Evolutionary conservation across 2,888 invertebrate species (phyloP), one percentile per base, ranked within the genome.

Genomic region (Dascillus cervinus): DNA sequence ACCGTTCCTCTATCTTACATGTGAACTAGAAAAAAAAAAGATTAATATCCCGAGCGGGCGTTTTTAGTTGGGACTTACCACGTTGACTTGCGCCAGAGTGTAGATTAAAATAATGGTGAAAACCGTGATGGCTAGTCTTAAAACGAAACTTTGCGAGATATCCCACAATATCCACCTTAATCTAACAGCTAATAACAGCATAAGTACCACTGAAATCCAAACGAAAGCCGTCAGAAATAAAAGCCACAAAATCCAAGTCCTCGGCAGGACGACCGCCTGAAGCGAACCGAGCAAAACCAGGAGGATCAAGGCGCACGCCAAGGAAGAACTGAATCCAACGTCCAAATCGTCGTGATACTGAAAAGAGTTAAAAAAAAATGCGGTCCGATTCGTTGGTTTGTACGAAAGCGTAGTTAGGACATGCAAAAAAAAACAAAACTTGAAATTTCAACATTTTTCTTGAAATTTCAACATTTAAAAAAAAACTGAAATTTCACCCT

Each of bases 51-150:
- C n/a, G n/a, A n/a, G n/a, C n/a, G n/a, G n/a, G n/a, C n/a, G n/a
- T n/a, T n/a, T n/a, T n/a, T 3, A 19, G 25, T 34, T 17, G 3
- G 8, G 43, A 77, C 87, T 77, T 70, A 91, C 90, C 71, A 90
- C 87, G 72, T 92, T 92, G 39, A 90, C 87, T 70, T 91, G 90
- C 27, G 88, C 87, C 41, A 90, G 87, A 26, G 88, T 82, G 61
- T 90, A 90, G 17, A 90, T 79, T 34, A 91, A 70, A 5, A 90
- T 77, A 37, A 90, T 82, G 2, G 90, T 89, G 50, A 90, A 87
- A 10, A 88, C 81, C 3, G 89, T 88, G 13, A 91, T 84, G 29
- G 88, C 86, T 50, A 90, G 73, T 39, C 91, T 74, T 21, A 91
- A 66, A 1, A 83, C 77, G 46, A 88, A 87, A 34, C 86, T 86